phyloP scores from a whole-genome alignment of 2,797 vertebrate species.

The Malacoraja senta region DNA sequence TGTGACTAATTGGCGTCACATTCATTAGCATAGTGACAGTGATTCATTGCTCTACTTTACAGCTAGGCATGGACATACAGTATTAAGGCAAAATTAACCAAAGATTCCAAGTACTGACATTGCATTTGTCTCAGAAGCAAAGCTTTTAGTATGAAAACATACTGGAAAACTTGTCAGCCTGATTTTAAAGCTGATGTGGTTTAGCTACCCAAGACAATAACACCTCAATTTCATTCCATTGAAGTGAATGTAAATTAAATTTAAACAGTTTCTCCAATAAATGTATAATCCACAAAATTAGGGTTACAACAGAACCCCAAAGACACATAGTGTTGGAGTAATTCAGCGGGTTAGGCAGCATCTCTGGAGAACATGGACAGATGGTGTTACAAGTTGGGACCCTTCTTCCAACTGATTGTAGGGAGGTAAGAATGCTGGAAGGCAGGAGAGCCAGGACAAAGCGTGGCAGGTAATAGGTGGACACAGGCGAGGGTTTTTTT shows the following conservation, averaged over 20 bases:
- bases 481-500: too few species aligned
- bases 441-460: too few species aligned
- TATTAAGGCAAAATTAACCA: neutral
- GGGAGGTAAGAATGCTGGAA: too few species aligned
- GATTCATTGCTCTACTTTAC: neutral
- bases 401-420: too few species aligned
- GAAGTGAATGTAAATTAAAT: neutral
- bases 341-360: too few species aligned
- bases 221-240: neutral
- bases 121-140: neutral
- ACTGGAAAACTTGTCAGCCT: neutral
- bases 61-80: neutral
- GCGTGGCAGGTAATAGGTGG: too few species aligned
- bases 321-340: too few species aligned
- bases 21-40: neutral
- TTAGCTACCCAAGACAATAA: neutral
- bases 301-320: neutral
- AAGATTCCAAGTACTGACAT: neutral
- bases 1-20: neutral
- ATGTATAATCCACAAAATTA: neutral
- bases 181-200: neutral
- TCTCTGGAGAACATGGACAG: too few species aligned
- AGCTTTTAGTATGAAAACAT: neutral
- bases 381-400: too few species aligned
- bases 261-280: neutral